Percentiles rank a stretch among this genome's conserved stretches.
These are phyloP conservation scores for Corynorhinus townsendii DNA, from an alignment of 2,113 vertebrate genomes.

Conservation along the genomic window DNA sequence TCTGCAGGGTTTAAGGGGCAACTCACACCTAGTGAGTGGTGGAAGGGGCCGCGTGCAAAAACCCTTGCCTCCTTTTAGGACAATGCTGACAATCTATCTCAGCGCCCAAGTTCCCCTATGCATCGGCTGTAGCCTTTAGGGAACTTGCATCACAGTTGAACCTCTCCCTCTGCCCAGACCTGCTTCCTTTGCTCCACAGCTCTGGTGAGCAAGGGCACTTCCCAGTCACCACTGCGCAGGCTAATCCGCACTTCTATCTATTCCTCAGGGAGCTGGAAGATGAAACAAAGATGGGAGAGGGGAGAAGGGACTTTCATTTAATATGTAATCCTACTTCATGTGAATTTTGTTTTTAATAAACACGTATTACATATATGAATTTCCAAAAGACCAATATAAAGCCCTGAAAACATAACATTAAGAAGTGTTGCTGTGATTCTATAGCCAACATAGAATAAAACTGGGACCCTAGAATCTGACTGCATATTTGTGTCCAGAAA, in stretches of 20 bases:
- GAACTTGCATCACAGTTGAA: not conserved
- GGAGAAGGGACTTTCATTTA: not conserved
- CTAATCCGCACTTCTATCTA: not conserved
- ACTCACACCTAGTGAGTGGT: not conserved
- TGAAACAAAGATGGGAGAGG: not conserved
- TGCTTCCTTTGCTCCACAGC: not conserved
- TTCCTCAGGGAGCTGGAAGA: not conserved
- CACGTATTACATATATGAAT: not conserved
- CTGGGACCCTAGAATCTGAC: not conserved
- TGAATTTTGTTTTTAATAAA: not conserved
- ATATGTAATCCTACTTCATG: not conserved
- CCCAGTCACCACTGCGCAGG: not conserved
- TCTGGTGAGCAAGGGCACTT: not conserved
- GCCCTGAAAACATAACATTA: not conserved
- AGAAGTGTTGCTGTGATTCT: not conserved
- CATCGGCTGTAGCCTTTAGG: not conserved
- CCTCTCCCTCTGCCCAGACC: not conserved
- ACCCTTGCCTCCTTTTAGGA: not conserved
- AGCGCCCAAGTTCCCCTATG: not conserved
- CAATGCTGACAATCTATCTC: not conserved
- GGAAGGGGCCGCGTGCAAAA: not conserved
- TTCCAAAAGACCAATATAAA: not conserved
- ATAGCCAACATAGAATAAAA: not conserved
- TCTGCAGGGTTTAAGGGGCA: not conserved
- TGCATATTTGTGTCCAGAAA: not conserved